phyloP scores from a whole-genome alignment of 2,888 invertebrate species.

The Eulithis testata region DNA sequence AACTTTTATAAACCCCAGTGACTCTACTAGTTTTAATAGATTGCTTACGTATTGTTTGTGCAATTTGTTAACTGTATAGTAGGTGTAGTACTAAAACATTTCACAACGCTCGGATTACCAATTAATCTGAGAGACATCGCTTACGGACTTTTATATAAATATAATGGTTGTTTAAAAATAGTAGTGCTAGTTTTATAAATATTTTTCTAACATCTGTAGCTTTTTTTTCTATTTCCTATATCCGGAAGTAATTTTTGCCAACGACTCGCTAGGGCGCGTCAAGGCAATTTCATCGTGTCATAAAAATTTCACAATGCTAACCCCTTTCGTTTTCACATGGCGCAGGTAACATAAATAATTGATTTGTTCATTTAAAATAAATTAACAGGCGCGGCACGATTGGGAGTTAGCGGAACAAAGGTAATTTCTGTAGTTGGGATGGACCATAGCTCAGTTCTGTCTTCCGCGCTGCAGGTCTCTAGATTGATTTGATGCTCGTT shows the following conservation, averaged over 20 bases:
- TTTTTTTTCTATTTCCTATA: neutral
- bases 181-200: neutral
- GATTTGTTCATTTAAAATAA: slow-evolving; percentile 74
- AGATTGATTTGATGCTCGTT: no score
- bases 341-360: slow-evolving; percentile 62
- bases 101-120: no score
- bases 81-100: no score
- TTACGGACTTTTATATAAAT: no score
- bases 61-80: no score
- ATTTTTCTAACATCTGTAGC: neutral
- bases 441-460: no score
- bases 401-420: slow-evolving; percentile 50
- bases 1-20: no score
- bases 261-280: slow-evolving; percentile 39
- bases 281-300: slow-evolving; percentile 53
- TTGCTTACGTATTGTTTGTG: no score
- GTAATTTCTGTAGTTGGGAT: slow-evolving; percentile 55
- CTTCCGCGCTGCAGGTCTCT: no score
- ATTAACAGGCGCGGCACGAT: slow-evolving; percentile 63
- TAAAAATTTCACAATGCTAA: slow-evolving; percentile 58
- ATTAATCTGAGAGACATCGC: no score
- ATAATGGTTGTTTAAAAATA: no score
- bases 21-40: no score
- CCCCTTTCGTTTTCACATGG: slow-evolving; percentile 61
- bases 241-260: slow-evolving; percentile 28